Base-by-base conservation (phyloP, 2,113 vertebrate genomes). In the Puffinus mauretanicus region DNA sequence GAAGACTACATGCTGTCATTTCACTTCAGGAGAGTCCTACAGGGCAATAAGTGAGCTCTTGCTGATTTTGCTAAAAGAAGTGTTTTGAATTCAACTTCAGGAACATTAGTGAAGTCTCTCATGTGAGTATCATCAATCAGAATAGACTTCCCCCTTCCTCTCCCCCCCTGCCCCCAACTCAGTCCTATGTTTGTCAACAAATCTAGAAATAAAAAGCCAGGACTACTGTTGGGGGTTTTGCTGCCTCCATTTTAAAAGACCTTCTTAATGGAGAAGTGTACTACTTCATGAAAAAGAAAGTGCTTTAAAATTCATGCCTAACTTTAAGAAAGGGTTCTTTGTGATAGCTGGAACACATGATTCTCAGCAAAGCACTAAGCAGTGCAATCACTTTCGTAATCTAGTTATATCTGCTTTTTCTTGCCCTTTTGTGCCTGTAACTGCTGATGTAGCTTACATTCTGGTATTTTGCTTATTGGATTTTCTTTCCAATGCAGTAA, bases 401-500 rank as follows among this genome's bases (percentile, higher is more conserved):
- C 91, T 82, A 7, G 57, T 88, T 96, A 52, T 92, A 88, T 87
- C 81, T 86, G 65, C 55, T 78, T 91, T 91, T 90, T 65, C 77
- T 86, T 91, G 69, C 64, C 51, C 60, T 73, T 32, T 76, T 91
- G 52, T 87, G 30, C 64, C 44, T 36, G 32, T 85, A 76, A 69
- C 87, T 95, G 84, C 89, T 95, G 78, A 96, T 79, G 65, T 52
- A 73, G 81, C 93, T 95, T 94, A 91, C 44, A 52, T 94, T 94
- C 73, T 76, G 58, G 26, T 94, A 51, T 90, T 93, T 40, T 85
- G 30, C 47, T 52, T 76, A 47, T 13, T 93, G 57, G 34, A 69
- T 88, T 75, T 82, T 61, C 73, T 83, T 82, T 90, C 47, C 36
- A 71, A 1, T 91, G 51, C 32, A 75, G n/a, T 81, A 80, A 86